Percentiles rank a stretch among this genome's conserved stretches.
Conservation (phyloP, 2,113 vertebrate genomes). For the Verasper variegatus region DNA sequence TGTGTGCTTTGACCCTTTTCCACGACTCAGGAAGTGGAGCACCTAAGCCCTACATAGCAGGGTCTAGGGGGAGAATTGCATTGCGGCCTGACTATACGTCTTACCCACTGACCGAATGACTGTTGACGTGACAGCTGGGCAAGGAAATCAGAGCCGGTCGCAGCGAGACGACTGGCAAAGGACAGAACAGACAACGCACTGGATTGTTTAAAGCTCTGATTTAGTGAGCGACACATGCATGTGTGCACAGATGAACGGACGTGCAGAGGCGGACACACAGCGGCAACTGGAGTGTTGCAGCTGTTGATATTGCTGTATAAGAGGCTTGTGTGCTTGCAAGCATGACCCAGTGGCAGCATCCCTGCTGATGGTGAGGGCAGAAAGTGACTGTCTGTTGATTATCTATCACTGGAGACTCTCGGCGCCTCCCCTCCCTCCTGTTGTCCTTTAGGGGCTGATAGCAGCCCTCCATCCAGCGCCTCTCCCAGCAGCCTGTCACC, state of each 20-base stretch:
- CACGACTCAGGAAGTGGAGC: conserved; percentile 63
- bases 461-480: conserved; percentile 28
- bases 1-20: conserved; percentile 75
- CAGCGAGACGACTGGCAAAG: conserved; percentile 20
- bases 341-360: conserved; percentile 52
- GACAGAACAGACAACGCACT: conserved; percentile 37
- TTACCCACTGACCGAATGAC: conserved; percentile 34
- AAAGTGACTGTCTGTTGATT: conserved; percentile 44
- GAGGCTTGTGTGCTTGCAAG: conserved; percentile 55
- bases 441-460: conserved; percentile 53
- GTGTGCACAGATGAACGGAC: conserved; percentile 43
- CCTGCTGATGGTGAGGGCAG: conserved; percentile 47
- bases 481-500: conserved; percentile 35
- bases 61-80: conserved; percentile 39
- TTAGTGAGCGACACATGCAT: conserved; percentile 55
- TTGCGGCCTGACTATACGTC: conserved; percentile 26
- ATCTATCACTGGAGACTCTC: conserved; percentile 41
- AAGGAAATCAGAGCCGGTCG: conserved; percentile 43
- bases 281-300: conserved; percentile 71
- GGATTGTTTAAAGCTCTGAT: conserved; percentile 46
- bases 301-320: conserved; percentile 62
- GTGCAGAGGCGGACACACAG: conserved; percentile 31
- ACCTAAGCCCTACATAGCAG: conserved; percentile 34
- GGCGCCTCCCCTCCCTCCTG: conserved; percentile 13
- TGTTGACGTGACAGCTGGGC: conserved; percentile 69